These are phyloP conservation scores for Miichthys miiuy DNA, from an alignment of 2,797 vertebrate genomes.

Conservation along the genomic window DNA sequence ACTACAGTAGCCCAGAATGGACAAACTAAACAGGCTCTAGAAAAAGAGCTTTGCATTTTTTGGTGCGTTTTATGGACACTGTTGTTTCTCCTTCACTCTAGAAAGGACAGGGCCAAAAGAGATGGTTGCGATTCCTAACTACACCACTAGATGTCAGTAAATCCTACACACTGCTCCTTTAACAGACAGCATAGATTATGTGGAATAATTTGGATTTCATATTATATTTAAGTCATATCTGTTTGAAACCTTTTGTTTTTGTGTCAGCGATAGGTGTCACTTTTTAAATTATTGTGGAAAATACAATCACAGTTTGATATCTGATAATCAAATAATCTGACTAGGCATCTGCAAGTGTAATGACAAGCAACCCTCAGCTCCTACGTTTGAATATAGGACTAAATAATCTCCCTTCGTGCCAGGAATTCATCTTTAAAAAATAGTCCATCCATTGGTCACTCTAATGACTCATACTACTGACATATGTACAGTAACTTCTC, in stretches of 20 bases:
- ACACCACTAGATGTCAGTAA: too few relatives aligned
- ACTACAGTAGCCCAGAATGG: too few relatives aligned
- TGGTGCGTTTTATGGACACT: too few relatives aligned
- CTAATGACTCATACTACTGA: slow-evolving; percentile 59
- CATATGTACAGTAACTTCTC: slow-evolving; percentile 62
- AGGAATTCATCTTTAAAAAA: slow-evolving; percentile 28
- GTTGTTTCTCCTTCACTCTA: too few relatives aligned
- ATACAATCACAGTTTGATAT: slow-evolving; percentile 3
- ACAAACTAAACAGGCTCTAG: too few relatives aligned
- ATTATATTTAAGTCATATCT: not conserved
- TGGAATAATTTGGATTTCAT: not conserved
- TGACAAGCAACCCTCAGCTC: not conserved
- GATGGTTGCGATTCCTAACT: too few relatives aligned
- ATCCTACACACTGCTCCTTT: too few relatives aligned
- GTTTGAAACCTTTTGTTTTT: slow-evolving; percentile 3
- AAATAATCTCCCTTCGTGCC: not conserved
- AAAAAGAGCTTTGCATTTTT: too few relatives aligned
- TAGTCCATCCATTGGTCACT: slow-evolving; percentile 17
- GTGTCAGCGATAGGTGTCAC: not conserved
- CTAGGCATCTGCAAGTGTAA: not conserved
- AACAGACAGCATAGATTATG: not conserved
- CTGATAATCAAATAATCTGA: not conserved
- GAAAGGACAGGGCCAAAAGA: too few relatives aligned
- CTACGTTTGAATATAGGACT: not conserved
- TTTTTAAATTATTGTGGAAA: not conserved